Evolutionary conservation across 2,888 invertebrate genomes (phyloP), one percentile per base, ranked within the genome.

Genomic region (Stenolophus ochropezus): DNA sequence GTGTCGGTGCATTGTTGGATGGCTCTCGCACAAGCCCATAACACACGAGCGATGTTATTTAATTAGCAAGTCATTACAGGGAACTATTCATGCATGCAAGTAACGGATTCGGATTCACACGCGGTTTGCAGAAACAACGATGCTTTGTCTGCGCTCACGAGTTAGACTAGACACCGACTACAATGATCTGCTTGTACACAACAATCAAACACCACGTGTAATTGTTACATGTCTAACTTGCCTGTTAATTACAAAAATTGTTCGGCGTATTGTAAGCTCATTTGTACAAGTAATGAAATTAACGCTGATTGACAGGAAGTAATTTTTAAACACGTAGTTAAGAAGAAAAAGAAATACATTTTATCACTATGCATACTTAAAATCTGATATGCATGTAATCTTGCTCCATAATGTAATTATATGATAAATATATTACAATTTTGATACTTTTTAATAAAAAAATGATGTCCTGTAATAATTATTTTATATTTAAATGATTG

Each of bases 41-140:
- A 69, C 65, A 49, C 73, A 73, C 49, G 73, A 20, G 20, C 47
- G 53, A 75, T 75, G 75, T 75, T 75, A 75, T 53, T 53, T 75
- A 75, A 75, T 75, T 75, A 75, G 75, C 75, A 75, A 75, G 75
- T 75, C 75, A 75, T 75, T 75, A 53, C 53, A 53, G 25, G 27
- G 75, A 75, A 73, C 73, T 73, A 73, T 73, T 73, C 73, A 73
- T 27, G 73, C 49, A 73, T 73, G 73, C 49, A 73, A 49, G 21
- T 73, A 73, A 73, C 73, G 73, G 73, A 73, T 73, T 73, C 73
- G 33, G 65, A 69, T 69, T 69, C 65, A 69, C 65, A 69, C 65
- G 65, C 65, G 33, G 27, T 61, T 61, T 25, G 61, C 61, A 61
- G 61, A 61, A 61, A 56, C 61, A 61, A 61, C 61, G 27, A 61